Conservation (phyloP, 2,888 invertebrate species). For the Zelleria hepariella region DNA sequence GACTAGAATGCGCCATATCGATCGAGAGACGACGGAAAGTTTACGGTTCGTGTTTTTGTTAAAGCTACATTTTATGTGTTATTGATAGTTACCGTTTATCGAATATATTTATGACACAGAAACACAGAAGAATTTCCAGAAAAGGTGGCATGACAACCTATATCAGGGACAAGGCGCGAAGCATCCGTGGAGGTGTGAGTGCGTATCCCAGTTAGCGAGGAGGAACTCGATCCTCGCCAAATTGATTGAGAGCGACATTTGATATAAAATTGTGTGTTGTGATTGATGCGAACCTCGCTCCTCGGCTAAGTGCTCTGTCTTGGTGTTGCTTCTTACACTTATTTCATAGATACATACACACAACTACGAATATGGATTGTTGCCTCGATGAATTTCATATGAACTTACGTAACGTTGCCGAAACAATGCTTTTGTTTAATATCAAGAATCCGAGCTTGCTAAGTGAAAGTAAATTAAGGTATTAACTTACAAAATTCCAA, state of each 20-base stretch:
- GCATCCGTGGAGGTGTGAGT: background rate
- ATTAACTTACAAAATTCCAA: no score
- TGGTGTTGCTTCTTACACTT: conserved; percentile 36
- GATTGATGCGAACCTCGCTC: conserved; percentile 65
- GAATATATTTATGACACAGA: no score
- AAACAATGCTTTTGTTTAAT: background rate
- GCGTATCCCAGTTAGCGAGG: conserved; percentile 7
- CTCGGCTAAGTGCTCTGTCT: conserved; percentile 66
- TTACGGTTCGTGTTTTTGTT: background rate
- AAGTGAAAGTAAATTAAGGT: no score
- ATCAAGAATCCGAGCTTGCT: no score
- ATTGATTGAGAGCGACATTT: conserved; percentile 72
- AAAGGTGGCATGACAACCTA: background rate
- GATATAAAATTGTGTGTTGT: conserved; percentile 72
- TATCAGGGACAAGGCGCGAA: background rate
- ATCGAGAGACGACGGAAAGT: background rate
- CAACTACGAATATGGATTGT: background rate
- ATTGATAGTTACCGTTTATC: background rate
- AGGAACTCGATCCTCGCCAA: conserved; percentile 64
- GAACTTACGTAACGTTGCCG: background rate
- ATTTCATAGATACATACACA: conserved; percentile 11
- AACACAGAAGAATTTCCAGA: background rate
- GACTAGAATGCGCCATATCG: no score
- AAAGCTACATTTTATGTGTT: background rate
- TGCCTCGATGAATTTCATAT: background rate